Base-by-base conservation (phyloP, 2,888 invertebrate genomes). In the Ashinkailepas kermadecensis region DNA sequence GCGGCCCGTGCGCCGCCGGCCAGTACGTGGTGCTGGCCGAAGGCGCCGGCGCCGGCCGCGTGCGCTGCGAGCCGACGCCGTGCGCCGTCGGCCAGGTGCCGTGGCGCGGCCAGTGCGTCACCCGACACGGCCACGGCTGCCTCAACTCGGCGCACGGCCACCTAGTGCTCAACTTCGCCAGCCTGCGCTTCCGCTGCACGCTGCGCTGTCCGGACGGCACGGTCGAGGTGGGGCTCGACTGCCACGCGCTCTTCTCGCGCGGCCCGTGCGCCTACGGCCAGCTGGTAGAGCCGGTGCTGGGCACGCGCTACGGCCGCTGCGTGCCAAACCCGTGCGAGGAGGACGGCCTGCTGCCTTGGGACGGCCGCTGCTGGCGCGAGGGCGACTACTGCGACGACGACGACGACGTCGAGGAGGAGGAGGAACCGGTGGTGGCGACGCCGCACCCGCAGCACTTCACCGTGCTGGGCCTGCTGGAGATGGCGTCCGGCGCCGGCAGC, bases 231-330 rank as follows among this genome's bases (percentile, higher is more conserved):
- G 18, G 18, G 13, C 70, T 70, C 15, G 70, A 70, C 70, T 70
- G 70, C 39, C 15, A 70, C 39, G 7, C 12, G 39, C 13, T 70
- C 15, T 70, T 15, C 70, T 70, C 70, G 70, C 70, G 70, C 18
- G 70, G 70, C 4, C 70, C 70, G 39, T 70, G 70, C 18, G 12
- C 25, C 15, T 39, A n/a, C 70, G 70, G 70, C 39, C 15, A 70
- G 70, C 39, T 18, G 39, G 70, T 70, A 15, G 70, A 70, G 70
- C 70, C 70, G 15, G 70, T 70, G 70, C 13, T 10, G 0, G 70
- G 70, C 18, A 70, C 70, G 70, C 70, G 70, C 39, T 70, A 70
- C 70, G 70, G 70, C 25, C 70, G 70, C 39, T 70, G 70, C 18
- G 70, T 15, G 39, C 25, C 11, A 0, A 70, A 70, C 39, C 70